Evolutionary conservation across 2,888 invertebrate genomes (phyloP), one percentile per base, ranked within the genome.

Genomic region (Geotrupes spiniger): DNA sequence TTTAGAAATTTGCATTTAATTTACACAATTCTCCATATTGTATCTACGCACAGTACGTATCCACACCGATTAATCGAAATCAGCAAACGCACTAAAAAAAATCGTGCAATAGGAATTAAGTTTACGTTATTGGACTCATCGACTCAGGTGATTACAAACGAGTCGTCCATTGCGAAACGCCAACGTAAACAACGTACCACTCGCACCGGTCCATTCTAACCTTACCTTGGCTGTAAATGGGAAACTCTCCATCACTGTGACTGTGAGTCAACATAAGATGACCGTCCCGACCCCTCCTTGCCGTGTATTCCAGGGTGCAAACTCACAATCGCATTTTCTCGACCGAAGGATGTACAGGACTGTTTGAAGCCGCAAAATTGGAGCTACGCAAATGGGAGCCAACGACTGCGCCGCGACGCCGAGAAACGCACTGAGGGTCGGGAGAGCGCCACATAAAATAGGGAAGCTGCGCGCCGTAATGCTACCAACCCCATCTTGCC

Each of bases 241-340:
- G 89, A 76, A 89, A 89, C 75, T 89, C 89, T 68, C 89, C 87
- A 71, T 89, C 89, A 73, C 89, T 89, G 75, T 87, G 85, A 72
- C 89, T 89, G 77, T 89, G 89, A 59, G 87, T 89, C 71, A 89
- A 79, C 84, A 89, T 88, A 71, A 61, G 61, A 63, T 61, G 58
- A 56, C 56, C 60, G 55, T 57, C 54, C 56, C 55, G 55, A 45
- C 50, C 42, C 12, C 50, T 45, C 41, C 42, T 45, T 38, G 39
- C 36, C 10, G 42, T 27, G 83, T 81, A 73, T 81, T 83, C 68
- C 67, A 63, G 53, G 38, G 51, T 46, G 40, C 26, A 36, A 49
- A 39, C 39, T 43, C 47, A 43, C 49, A 39, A 36, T 33, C 26
- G n/a, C 21, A 25, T 25, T 25, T 17, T 25, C 10, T 15, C 10